Base-by-base conservation (phyloP, 2,797 vertebrate genomes). In the Rhabdomys pumilio region DNA sequence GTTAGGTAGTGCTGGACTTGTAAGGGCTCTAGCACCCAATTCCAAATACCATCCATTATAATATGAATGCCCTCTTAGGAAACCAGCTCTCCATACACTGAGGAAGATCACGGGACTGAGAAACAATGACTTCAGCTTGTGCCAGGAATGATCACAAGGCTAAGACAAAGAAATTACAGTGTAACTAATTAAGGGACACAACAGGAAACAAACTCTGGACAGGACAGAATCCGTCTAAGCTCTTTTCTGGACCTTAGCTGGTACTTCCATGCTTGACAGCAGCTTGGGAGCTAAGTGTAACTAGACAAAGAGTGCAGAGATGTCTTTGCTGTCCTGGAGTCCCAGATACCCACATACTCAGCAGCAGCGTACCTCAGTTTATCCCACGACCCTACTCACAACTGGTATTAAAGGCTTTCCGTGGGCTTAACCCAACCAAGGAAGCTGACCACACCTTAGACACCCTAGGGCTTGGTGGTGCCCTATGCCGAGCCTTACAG, bases 101-200 rank as follows among this genome's bases (percentile, higher is more conserved):
- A 92, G 31, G 47, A 77, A n/a, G 10, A 17, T 76, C 22, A 15
- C 44, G 4, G 90, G 61, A 94, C n/a, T 10, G 2, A 3, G 76
- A 96, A 93, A 67, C 19, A 92, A 61, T 80, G 83, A 77, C 55
- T 83, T 17, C 38, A 44, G 41, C 81, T 77, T 61, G 73, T 34
- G 24, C 59, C 12, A 90, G 59, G 6, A 87, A 80, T 72, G n/a
- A 94, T 84, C 77, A 83, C 79, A 87, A 82, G 93, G 83, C 15
- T n/a, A 82, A 93, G 63, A 86, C 31, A 88, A 38, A 41, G 38
- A 29, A 77, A 88, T 67, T 61, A 29, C 44, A 77, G 17, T 38
- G 65, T 61, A 29, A 57, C 61, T 83, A 17, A 13, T 76, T 93
- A 87, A 91, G 11, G 13, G 88, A 29, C 57, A 77, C 2, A 82